Conservation (phyloP, 2,888 invertebrate genomes). For the Epinotia demarniana region DNA sequence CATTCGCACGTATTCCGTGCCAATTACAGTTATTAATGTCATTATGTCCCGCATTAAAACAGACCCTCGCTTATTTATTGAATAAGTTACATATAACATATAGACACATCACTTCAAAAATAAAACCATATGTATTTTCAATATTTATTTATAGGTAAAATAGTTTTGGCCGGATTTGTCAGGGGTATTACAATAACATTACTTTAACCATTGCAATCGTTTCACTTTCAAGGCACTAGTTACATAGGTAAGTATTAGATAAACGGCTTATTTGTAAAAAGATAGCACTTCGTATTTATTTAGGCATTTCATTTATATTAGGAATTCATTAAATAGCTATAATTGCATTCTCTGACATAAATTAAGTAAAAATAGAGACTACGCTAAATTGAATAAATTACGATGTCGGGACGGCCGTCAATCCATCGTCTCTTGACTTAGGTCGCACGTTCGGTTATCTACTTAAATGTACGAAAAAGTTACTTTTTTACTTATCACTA, state of each 20-base stretch:
- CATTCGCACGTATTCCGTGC: conserved; percentile 12
- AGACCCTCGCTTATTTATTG: conserved; percentile 2
- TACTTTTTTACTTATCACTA: conserved; percentile 81
- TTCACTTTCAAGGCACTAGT: conserved; percentile 72
- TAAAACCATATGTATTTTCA: conserved; percentile 56
- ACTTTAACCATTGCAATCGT: conserved; percentile 62
- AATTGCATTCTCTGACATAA: conserved; percentile 75
- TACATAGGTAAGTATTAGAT: conserved; percentile 65
- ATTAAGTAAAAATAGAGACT: conserved; percentile 77
- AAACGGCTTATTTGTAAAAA: conserved; percentile 64
- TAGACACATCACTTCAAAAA: conserved; percentile 15
- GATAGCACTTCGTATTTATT: conserved; percentile 68
- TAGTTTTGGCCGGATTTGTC: conserved; percentile 74
- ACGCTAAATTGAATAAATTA: conserved; percentile 82
- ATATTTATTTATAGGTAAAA: conserved; percentile 76
- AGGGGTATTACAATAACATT: conserved; percentile 59
- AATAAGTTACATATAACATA: background rate
- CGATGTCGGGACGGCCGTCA: conserved; percentile 84
- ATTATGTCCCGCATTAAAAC: conserved; percentile 17
- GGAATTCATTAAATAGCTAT: conserved; percentile 76
- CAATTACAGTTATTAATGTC: conserved; percentile 30
- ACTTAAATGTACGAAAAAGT: conserved; percentile 82
- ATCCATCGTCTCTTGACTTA: conserved; percentile 83
- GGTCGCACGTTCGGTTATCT: conserved; percentile 84
- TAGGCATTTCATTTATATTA: conserved; percentile 71